These are phyloP conservation scores for Salpingus planirostris DNA, from an alignment of 2,888 invertebrate genomes.

Conservation along the genomic window DNA sequence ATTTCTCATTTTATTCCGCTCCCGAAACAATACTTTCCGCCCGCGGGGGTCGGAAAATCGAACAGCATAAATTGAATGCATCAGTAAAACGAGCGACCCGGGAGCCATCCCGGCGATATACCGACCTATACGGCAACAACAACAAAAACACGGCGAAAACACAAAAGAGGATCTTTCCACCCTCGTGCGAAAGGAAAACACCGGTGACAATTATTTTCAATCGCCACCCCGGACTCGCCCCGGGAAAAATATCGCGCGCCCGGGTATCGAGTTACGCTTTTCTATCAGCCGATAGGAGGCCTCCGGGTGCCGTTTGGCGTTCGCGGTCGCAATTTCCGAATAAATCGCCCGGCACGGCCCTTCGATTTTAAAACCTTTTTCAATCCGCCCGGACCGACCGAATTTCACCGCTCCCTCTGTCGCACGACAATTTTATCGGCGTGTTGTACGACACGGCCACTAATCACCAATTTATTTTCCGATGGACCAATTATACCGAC, in stretches of 20 bases:
- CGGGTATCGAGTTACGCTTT: constrained; percentile 27
- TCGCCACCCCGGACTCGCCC: constrained; percentile 32
- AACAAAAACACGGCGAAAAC: constrained; percentile 36
- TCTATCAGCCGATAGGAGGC: constrained; percentile 31
- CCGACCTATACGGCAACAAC: constrained; percentile 27
- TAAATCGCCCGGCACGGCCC: constrained; percentile 33
- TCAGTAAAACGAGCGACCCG: constrained; percentile 37
- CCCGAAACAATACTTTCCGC: constrained; percentile 15
- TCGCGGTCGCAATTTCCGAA: too few species aligned
- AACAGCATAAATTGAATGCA: constrained; percentile 39
- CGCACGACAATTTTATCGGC: too few species aligned
- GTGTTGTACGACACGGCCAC: constrained; percentile 19
- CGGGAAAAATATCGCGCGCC: too few species aligned
- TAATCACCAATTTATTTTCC: constrained; percentile 17
- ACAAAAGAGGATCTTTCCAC: too few species aligned
- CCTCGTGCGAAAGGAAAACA: too few species aligned
- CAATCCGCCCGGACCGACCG: constrained; percentile 21
- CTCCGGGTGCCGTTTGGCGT: constrained; percentile 33
- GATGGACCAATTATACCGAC: constrained; percentile 24
- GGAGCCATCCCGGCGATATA: too few species aligned
- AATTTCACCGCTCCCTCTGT: too few species aligned
- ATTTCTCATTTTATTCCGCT: constrained; percentile 19
- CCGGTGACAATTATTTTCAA: constrained; percentile 44
- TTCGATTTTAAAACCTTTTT: constrained; percentile 33
- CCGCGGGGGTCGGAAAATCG: constrained; percentile 22